phyloP scores from a whole-genome alignment of 2,113 vertebrate species.

The Callionymus lyra region DNA sequence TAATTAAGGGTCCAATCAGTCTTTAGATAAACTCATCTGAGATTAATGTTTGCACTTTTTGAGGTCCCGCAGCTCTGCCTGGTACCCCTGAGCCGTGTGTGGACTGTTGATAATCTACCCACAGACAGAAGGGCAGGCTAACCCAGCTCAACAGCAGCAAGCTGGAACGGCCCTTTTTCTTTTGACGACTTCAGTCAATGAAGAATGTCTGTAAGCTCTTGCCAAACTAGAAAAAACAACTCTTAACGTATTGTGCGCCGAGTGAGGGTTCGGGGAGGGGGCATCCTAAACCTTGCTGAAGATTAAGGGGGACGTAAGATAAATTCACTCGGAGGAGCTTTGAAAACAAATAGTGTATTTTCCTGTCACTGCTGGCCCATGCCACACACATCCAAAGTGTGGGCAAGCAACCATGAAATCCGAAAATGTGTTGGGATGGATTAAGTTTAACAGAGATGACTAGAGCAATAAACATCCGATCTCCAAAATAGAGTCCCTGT shows the following conservation, averaged over 20 bases:
- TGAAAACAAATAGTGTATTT: conserved; percentile 41
- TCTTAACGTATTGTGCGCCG: conserved; percentile 67
- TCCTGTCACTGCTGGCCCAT: conserved; percentile 22
- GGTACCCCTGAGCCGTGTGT: conserved; percentile 82
- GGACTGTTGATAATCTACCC: conserved; percentile 79
- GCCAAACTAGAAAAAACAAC: conserved; percentile 68
- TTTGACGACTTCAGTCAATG: conserved; percentile 80
- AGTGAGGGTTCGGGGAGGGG: conserved; percentile 44
- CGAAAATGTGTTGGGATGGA: conserved; percentile 20
- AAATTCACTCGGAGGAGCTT: conserved; percentile 15
- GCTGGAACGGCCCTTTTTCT: conserved; percentile 74
- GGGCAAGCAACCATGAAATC: conserved; percentile 41
- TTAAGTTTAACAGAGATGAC: conserved; percentile 29
- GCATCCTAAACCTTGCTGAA: conserved; percentile 62
- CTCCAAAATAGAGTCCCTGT: too few relatives aligned
- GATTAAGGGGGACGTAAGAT: conserved; percentile 40
- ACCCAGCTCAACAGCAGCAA: conserved; percentile 75
- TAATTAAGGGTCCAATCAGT: conserved; percentile 86
- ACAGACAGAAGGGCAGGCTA: conserved; percentile 76
- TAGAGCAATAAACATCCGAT: conserved; percentile 1
- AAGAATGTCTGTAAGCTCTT: conserved; percentile 86
- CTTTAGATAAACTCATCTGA: conserved; percentile 85
- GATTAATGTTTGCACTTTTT: conserved; percentile 83
- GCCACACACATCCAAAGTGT: conserved; percentile 38
- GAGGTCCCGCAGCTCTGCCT: conserved; percentile 82